These are phyloP conservation scores for Frieseomelitta varia DNA, from an alignment of 1,140 invertebrate species.

Conservation along the genomic window DNA sequence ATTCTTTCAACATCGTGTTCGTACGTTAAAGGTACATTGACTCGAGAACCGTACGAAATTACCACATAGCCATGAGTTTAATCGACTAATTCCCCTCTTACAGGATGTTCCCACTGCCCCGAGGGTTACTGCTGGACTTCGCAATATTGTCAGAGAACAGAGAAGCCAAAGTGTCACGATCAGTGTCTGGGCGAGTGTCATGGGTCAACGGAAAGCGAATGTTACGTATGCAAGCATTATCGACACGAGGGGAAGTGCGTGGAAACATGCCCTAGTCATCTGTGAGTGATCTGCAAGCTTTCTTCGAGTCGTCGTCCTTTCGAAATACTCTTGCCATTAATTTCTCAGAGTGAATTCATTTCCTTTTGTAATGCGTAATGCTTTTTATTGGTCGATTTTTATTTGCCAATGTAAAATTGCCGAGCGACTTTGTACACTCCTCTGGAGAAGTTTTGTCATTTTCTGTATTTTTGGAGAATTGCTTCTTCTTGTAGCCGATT, in stretches of 20 bases:
- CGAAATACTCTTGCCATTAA: not conserved
- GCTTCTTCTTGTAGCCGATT: not conserved
- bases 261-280: constrained; percentile 80
- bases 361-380: too few relatives aligned
- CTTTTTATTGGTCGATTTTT: not conserved
- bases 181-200: constrained; percentile 86
- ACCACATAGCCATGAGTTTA: not conserved
- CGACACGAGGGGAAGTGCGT: constrained; percentile 81
- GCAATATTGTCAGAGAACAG: constrained; percentile 66
- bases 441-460: not conserved
- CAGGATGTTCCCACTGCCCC: constrained; percentile 72
- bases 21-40: not conserved
- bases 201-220: constrained; percentile 79
- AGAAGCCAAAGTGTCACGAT: constrained; percentile 80
- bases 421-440: not conserved
- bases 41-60: not conserved
- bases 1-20: not conserved
- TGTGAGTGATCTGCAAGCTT: constrained; percentile 66
- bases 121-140: constrained; percentile 70
- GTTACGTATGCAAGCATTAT: constrained; percentile 83
- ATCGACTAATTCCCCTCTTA: not conserved
- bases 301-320: not conserved
- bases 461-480: not conserved
- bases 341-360: not conserved
- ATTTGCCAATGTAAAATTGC: not conserved